Evolutionary conservation across 2,113 vertebrate species (phyloP).

Genomic region (Polyodon spathula): DNA sequence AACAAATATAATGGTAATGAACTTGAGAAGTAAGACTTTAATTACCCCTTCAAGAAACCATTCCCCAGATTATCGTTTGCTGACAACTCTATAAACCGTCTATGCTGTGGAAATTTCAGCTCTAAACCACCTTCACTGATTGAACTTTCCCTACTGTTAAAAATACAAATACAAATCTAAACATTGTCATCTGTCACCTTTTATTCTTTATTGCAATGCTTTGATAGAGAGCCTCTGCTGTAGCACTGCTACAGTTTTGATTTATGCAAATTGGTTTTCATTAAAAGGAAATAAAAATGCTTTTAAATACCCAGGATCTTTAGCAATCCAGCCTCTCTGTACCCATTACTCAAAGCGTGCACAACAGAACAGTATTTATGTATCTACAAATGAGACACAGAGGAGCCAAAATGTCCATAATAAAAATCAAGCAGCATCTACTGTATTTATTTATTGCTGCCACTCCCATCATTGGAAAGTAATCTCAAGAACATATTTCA

Average conservation of each 20-base stretch:
- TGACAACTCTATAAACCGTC: too few relatives aligned
- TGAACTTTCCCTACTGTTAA: too few relatives aligned
- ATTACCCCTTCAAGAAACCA: too few relatives aligned
- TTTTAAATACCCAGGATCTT: slow-evolving; percentile 20
- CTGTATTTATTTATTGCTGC: neutral
- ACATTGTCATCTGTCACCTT: slow-evolving; percentile 52
- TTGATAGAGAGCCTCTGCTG: slow-evolving; percentile 42
- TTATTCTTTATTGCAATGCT: slow-evolving; percentile 48
- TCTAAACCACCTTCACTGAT: too few relatives aligned
- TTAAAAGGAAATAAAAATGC: slow-evolving; percentile 38
- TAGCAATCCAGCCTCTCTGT: slow-evolving; percentile 6
- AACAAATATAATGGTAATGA: too few relatives aligned
- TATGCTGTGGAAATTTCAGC: too few relatives aligned
- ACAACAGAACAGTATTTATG: neutral
- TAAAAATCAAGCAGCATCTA: neutral
- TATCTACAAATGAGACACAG: neutral
- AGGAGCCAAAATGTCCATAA: neutral
- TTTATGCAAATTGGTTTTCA: slow-evolving; percentile 49
- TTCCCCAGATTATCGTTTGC: too few relatives aligned
- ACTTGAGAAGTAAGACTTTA: too few relatives aligned
- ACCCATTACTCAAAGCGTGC: slow-evolving; percentile 5
- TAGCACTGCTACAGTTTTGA: slow-evolving; percentile 37
- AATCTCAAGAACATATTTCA: too few relatives aligned
- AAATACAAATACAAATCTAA: slow-evolving; percentile 34
- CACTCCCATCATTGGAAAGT: neutral